These are phyloP conservation scores for Gobio gobio DNA, from an alignment of 2,113 vertebrate genomes.

Conservation along the genomic window DNA sequence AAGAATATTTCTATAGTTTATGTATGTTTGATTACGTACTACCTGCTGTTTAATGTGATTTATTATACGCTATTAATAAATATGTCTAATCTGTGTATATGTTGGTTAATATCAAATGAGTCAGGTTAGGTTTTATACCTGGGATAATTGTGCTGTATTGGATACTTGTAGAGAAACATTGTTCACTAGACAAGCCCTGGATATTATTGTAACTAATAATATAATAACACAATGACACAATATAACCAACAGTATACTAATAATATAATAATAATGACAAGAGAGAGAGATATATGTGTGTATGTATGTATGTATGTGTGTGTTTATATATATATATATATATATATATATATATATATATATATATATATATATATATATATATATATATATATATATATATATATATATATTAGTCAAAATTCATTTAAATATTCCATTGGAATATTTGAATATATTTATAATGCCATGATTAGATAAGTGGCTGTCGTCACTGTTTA, in stretches of 20 bases:
- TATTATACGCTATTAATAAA: neutral
- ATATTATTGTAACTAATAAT: neutral
- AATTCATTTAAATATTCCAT: too few relatives aligned
- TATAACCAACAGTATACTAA: neutral
- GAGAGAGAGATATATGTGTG: too few relatives aligned
- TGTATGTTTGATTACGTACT: neutral
- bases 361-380: too few relatives aligned
- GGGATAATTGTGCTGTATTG: neutral
- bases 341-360: too few relatives aligned
- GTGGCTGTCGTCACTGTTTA: neutral
- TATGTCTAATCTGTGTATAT: neutral
- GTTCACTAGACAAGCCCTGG: neutral
- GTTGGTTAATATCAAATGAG: neutral
- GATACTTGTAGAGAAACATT: neutral
- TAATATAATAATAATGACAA: too few relatives aligned
- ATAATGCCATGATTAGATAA: neutral
- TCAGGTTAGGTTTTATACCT: neutral
- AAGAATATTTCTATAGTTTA: neutral
- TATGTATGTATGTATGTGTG: too few relatives aligned
- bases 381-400: too few relatives aligned
- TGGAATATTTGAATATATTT: too few relatives aligned
- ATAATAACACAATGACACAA: neutral
- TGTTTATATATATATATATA: too few relatives aligned
- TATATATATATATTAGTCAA: too few relatives aligned
- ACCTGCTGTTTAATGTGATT: neutral